Conservation (phyloP, 2,113 vertebrate genomes). For the Meles meles region DNA sequence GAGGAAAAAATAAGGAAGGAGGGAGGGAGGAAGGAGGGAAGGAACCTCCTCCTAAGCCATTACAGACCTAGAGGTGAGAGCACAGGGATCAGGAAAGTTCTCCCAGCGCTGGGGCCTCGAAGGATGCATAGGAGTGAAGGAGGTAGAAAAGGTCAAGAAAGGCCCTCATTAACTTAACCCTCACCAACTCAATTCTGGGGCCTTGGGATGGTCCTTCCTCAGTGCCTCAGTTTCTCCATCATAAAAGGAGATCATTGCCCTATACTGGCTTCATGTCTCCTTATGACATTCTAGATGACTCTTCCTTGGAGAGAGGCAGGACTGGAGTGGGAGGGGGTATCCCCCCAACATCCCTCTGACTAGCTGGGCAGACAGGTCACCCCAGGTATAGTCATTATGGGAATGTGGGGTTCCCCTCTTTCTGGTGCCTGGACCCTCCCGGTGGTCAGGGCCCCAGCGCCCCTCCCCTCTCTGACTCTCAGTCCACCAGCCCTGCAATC, state of each 20-base stretch:
- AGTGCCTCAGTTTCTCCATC: neutral
- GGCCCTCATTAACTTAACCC: neutral
- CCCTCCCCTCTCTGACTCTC: neutral
- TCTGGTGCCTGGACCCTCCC: too few relatives aligned
- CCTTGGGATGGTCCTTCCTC: neutral
- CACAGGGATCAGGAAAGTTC: neutral
- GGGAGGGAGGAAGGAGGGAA: too few relatives aligned
- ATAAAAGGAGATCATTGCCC: neutral
- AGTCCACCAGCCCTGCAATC: neutral
- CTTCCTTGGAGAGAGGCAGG: neutral
- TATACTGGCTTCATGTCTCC: neutral
- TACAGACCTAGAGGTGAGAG: neutral
- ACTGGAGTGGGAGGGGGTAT: neutral
- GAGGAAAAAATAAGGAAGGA: too few relatives aligned
- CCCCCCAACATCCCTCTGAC: neutral
- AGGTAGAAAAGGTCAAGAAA: neutral
- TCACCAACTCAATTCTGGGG: neutral
- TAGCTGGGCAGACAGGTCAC: neutral
- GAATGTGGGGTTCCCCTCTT: too few relatives aligned
- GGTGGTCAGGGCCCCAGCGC: neutral
- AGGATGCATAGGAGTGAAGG: neutral
- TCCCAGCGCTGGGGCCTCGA: neutral
- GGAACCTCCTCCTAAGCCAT: neutral
- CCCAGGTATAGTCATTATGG: neutral
- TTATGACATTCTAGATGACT: neutral